Base-by-base conservation (phyloP, 2,797 vertebrate genomes). In the Cossypha polioptera region DNA sequence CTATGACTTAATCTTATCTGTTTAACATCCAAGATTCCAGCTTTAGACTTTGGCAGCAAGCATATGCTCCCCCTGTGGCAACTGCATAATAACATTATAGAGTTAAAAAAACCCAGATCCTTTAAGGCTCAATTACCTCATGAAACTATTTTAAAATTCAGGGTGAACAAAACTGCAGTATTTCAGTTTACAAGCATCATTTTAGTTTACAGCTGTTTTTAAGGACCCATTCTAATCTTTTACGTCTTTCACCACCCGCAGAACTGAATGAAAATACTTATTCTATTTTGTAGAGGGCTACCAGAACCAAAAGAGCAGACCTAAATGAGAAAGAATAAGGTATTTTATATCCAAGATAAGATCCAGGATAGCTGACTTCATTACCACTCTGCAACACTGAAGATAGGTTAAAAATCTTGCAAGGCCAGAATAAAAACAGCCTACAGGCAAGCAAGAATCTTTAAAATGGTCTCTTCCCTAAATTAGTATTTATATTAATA, bases 1-100 rank as follows among this genome's bases (percentile, higher is more conserved):
- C 94, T 95, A 65, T 94, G 92, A 96, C 95, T 97, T 97, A 96
- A 97, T 96, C 90, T 95, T 97, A 96, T 97, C 95, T 97, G 96
- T 79, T 97, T 97, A 97, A 96, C 92, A 96, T 93, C 96, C 96
- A 88, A 96, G 92, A 87, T 94, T 95, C 80, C 88, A 96, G 90
- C 94, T 96, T 97, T 72, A 93, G 91, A 68, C 90, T 97, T 94
- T 96, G 92, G 95, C 96, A 97, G 88, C 68, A 90, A 88, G 90
- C 75, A 79, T 86, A 85, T 54, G 92, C 79, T 97, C 73, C 94
- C 92, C 94, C 87, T 96, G 65, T 96, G 94, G 94, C 94, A 97
- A 96, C 93, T 58, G 71, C 66, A 80, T 96, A 96, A 96, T 91
- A 97, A 95, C 77, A 97, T 92, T 88, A 96, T 80, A 85, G 51